These are phyloP conservation scores for Penaeus monodon DNA, from an alignment of 2,888 invertebrate species.

Conservation along the genomic window DNA sequence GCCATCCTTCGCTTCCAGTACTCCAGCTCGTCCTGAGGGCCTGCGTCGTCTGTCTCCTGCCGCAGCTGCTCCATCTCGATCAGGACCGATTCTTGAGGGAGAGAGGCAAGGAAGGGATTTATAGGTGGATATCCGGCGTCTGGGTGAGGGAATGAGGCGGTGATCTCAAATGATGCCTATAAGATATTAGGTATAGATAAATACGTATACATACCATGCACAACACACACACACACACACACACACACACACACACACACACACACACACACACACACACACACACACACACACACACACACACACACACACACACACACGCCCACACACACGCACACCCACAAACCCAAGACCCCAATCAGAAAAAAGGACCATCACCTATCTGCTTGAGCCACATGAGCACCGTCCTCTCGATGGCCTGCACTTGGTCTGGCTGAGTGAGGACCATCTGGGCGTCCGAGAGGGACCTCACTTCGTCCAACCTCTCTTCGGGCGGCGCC, in stretches of 20 bases:
- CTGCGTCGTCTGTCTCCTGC: constrained; percentile 87
- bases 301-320: not conserved
- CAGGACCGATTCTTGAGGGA: constrained; percentile 73
- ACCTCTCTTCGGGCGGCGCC: constrained; percentile 45
- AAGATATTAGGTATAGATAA: too few species aligned
- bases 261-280: not conserved
- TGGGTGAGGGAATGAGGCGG: too few species aligned
- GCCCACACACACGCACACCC: not conserved
- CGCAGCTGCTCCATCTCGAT: constrained; percentile 93
- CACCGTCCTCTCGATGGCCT: constrained; percentile 70
- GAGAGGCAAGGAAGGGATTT: not conserved
- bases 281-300: not conserved
- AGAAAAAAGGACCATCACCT: constrained; percentile 66
- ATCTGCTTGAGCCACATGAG: constrained; percentile 71
- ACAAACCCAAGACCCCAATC: not conserved
- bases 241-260: too few species aligned
- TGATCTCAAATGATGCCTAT: too few species aligned
- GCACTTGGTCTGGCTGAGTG: constrained; percentile 68
- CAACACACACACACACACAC: too few species aligned
- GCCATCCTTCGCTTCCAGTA: constrained; percentile 97
- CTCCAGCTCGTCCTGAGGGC: constrained; percentile 93
- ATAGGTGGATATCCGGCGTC: not conserved
- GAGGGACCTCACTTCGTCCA: constrained; percentile 36
- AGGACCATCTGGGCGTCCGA: constrained; percentile 53
- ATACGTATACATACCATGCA: too few species aligned